Evolutionary conservation across 2,113 vertebrate genomes (phyloP).

Genomic region (Vanacampus margaritifer): DNA sequence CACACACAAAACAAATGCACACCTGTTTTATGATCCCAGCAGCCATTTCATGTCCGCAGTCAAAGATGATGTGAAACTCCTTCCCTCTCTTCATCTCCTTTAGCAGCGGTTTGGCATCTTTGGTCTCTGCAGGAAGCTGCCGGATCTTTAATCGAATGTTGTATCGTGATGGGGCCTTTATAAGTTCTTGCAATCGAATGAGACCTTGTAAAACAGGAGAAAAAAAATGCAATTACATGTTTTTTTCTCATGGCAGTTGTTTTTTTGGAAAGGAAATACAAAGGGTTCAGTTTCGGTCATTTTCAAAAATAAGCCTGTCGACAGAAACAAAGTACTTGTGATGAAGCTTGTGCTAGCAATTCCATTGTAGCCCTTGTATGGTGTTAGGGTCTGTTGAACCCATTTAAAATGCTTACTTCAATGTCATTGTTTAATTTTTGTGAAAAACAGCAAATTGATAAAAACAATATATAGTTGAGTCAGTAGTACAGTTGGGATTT

Average conservation of each 20-base stretch:
- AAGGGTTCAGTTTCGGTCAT: too few species aligned
- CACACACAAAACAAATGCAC: constrained; percentile 22
- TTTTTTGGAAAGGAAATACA: background rate
- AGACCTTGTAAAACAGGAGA: constrained; percentile 78
- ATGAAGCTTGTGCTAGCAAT: background rate
- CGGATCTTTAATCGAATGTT: constrained; percentile 97
- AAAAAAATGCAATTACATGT: constrained; percentile 5
- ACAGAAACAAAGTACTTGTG: background rate
- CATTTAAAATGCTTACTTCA: background rate
- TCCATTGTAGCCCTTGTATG: background rate
- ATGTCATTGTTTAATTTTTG: background rate
- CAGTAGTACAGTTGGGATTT: background rate
- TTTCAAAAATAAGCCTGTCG: background rate
- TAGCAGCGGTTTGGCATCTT: constrained; percentile 94
- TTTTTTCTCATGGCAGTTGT: background rate
- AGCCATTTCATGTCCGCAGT: constrained; percentile 97
- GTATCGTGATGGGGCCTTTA: constrained; percentile 96
- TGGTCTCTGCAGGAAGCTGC: constrained; percentile 90
- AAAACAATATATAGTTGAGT: background rate
- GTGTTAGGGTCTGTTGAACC: background rate
- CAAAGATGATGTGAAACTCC: constrained; percentile 98
- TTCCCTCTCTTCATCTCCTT: constrained; percentile 99
- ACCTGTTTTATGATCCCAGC: constrained; percentile 98
- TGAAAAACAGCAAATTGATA: too few species aligned
- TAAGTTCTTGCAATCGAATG: constrained; percentile 97